Base-by-base conservation (phyloP, 1,140 invertebrate species). In the Elymnias hypermnestra region DNA sequence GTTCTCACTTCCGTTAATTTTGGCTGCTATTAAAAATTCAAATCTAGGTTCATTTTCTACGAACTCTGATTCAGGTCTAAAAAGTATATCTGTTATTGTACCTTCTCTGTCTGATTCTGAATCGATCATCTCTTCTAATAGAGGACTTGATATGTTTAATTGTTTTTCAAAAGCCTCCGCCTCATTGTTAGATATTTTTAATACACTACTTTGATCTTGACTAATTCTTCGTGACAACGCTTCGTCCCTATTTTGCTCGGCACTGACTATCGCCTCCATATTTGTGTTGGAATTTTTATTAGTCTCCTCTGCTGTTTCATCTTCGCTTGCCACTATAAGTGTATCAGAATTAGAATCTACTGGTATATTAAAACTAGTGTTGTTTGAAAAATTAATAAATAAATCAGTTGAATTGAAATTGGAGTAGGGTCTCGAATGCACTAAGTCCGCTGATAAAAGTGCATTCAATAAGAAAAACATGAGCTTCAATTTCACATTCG, bases 81-180 rank as follows among this genome's bases (percentile, higher is more conserved):
- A 83, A 3, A 76, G 43, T 36, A 83, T 75, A 49, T 83, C 82
- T 0, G 82, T 85, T n/a, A 85, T 51, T 0, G 63, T 76, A 13
- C 75, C 82, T 19, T 85, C 82, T 45, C 82, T 62, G 23, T 77
- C 69, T 2, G 77, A 79, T 58, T 85, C 82, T 0, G 82, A 79
- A 50, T 83, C 71, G 28, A 85, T 83, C 47, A 85, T 77, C 15
- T 78, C 66, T 12, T 85, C 77, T 52, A 85, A 33, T 10, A 81
- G 43, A 18, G 78, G 57, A 38, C 70, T 78, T 66, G 82, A 82
- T 75, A 77, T 77, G 69, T 85, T 85, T 45, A 73, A 46, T 54
- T 82, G 72, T 53, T 83, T 77, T 31, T 78, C 74, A 8, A 71
- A 55, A n/a, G 57, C 60, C 17, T 63, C 62, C 1, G 63, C 58